A percentile compares a stretch with the other conserved stretches of the same genome.
Conservation (phyloP, 2,888 invertebrate species). For the Spilosoma lubricipeda region DNA sequence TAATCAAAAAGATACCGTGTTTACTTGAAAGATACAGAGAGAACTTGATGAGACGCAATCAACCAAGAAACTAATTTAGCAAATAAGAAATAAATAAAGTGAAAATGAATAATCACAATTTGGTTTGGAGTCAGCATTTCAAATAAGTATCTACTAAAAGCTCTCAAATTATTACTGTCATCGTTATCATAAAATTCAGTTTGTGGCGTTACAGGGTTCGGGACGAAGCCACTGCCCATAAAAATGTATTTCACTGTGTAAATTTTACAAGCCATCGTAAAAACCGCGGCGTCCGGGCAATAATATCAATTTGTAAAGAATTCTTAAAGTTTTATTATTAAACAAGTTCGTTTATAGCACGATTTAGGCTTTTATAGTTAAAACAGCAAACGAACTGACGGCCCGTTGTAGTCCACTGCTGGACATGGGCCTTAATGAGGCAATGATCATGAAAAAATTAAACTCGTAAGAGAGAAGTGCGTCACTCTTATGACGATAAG, state of each 20-base stretch:
- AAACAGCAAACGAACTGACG: too few species aligned
- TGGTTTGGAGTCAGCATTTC: background rate
- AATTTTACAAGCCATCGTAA: slow-evolving; percentile 39
- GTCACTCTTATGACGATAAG: too few species aligned
- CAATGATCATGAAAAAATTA: background rate
- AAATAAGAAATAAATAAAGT: background rate
- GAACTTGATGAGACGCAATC: background rate
- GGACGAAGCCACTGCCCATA: slow-evolving; percentile 9
- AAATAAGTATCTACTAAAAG: slow-evolving; percentile 1
- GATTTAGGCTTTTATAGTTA: background rate
- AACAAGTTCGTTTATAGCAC: slow-evolving; percentile 39
- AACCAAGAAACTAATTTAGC: background rate
- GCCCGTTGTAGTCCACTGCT: too few species aligned
- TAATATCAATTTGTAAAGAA: slow-evolving; percentile 45
- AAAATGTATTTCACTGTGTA: slow-evolving; percentile 22
- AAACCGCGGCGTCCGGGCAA: slow-evolving; percentile 18
- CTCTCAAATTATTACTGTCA: background rate
- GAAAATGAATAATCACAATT: background rate
- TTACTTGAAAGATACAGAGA: too few species aligned
- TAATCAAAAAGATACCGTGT: background rate
- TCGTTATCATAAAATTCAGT: slow-evolving; percentile 1
- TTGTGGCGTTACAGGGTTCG: slow-evolving; percentile 2
- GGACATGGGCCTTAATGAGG: background rate
- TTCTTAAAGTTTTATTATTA: slow-evolving; percentile 34
- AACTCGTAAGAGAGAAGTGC: background rate